These are phyloP conservation scores for Acanthurus tractus DNA, from an alignment of 2,797 vertebrate species.

Conservation along the genomic window DNA sequence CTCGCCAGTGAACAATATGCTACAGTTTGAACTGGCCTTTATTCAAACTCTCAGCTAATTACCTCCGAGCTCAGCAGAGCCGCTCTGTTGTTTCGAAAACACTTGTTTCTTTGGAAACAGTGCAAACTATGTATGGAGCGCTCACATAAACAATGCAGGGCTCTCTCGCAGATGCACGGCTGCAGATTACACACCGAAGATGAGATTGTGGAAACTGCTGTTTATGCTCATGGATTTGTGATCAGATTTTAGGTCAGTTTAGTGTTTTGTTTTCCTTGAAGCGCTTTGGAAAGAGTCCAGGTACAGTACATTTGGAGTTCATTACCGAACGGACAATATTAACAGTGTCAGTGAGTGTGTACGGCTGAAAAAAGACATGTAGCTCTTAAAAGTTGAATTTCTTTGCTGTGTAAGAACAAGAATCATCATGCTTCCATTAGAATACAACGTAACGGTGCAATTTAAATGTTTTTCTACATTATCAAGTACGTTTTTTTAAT, in stretches of 20 bases:
- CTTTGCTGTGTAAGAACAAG: slow-evolving; percentile 10
- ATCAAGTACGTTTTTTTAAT: slow-evolving; percentile 9
- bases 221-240: slow-evolving; percentile 25
- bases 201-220: slow-evolving; percentile 57
- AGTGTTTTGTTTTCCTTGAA: slow-evolving; percentile 23
- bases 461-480: slow-evolving; percentile 10
- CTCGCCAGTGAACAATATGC: slow-evolving; percentile 49
- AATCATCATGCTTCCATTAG: not conserved
- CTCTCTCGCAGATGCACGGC: slow-evolving; percentile 32
- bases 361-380: slow-evolving; percentile 5
- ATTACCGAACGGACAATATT: slow-evolving; percentile 42
- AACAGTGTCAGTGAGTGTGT: slow-evolving; percentile 11
- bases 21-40: slow-evolving; percentile 51
- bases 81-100: slow-evolving; percentile 69
- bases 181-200: slow-evolving; percentile 50
- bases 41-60: slow-evolving; percentile 70
- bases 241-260: slow-evolving; percentile 49
- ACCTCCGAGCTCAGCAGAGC: slow-evolving; percentile 57
- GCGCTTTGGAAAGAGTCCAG: slow-evolving; percentile 52
- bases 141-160: slow-evolving; percentile 39
- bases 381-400: slow-evolving; percentile 17
- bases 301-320: slow-evolving; percentile 42
- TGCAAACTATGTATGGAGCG: slow-evolving; percentile 32
- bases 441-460: slow-evolving; percentile 11
- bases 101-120: slow-evolving; percentile 74